phyloP scores from a whole-genome alignment of 2,888 invertebrate genomes.

The Dasypogon diadema region DNA sequence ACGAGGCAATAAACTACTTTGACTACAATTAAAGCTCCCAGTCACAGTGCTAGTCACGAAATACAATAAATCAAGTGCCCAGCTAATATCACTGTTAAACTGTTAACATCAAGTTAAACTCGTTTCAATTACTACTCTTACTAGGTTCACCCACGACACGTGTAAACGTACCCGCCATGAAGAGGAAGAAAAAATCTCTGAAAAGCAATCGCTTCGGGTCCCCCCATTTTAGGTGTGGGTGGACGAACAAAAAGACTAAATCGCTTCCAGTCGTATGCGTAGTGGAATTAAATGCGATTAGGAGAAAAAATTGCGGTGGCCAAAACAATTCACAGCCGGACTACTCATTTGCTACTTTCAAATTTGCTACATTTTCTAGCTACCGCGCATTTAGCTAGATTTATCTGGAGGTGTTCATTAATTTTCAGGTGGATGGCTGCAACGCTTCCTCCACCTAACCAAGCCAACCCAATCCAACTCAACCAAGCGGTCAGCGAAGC shows the following conservation, averaged over 20 bases:
- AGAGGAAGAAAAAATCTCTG: neutral
- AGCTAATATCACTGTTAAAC: conserved; percentile 12
- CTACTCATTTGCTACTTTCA: conserved; percentile 38
- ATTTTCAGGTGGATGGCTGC: neutral
- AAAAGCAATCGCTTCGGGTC: neutral
- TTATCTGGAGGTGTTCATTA: conserved; percentile 36
- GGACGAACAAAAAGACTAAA: conserved; percentile 7
- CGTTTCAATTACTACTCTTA: conserved; percentile 22
- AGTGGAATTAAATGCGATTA: neutral
- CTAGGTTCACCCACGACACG: conserved; percentile 1
- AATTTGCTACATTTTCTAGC: conserved; percentile 34
- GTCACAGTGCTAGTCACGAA: conserved; percentile 23
- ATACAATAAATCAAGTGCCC: conserved; percentile 27
- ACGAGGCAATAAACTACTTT: neutral
- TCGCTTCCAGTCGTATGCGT: neutral
- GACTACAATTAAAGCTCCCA: conserved; percentile 5
- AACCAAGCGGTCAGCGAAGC: conserved; percentile 24
- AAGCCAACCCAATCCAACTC: neutral
- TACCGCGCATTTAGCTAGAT: conserved; percentile 26
- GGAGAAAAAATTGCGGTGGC: conserved; percentile 19
- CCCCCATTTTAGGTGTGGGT: neutral
- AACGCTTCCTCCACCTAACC: neutral
- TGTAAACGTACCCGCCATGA: neutral
- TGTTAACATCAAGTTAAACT: conserved; percentile 39
- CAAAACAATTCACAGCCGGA: conserved; percentile 19